Percentiles rank a stretch among this genome's conserved stretches.
phyloP scores from a whole-genome alignment of 2,888 invertebrate species.

The Trichogramma evanescens region DNA sequence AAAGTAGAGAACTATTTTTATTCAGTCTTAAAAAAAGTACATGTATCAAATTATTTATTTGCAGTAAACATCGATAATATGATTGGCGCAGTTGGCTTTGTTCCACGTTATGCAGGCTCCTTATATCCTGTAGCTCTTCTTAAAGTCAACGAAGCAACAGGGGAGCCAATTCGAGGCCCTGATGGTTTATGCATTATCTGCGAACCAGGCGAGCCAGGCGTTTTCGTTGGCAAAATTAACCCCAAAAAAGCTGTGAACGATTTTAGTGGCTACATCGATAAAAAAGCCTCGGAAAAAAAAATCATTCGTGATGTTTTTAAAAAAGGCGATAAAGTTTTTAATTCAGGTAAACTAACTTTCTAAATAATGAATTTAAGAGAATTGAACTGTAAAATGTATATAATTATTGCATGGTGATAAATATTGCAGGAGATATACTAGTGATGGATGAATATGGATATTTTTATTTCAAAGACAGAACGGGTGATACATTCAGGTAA shows the following conservation, averaged over 20 bases:
- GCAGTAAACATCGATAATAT: slow-evolving; percentile 85
- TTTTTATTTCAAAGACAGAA: slow-evolving; percentile 86
- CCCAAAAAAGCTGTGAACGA: slow-evolving; percentile 53
- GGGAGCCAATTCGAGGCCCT: slow-evolving; percentile 56
- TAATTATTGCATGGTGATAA: not conserved
- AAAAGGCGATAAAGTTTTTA: slow-evolving; percentile 83
- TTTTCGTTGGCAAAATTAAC: slow-evolving; percentile 70
- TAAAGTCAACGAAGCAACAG: slow-evolving; percentile 57
- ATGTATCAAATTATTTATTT: not conserved
- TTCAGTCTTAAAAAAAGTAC: not conserved
- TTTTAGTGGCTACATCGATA: slow-evolving; percentile 65
- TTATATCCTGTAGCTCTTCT: slow-evolving; percentile 65
- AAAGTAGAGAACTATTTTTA: not conserved
- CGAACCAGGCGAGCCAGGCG: slow-evolving; percentile 75
- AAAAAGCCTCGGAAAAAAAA: slow-evolving; percentile 78
- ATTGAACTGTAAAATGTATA: not conserved
- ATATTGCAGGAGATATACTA: slow-evolving; percentile 67
- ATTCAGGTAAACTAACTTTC: slow-evolving; percentile 53
- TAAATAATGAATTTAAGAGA: not conserved
- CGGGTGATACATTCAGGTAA: slow-evolving; percentile 71
- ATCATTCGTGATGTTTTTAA: slow-evolving; percentile 73
- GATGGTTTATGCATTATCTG: slow-evolving; percentile 71
- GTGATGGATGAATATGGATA: slow-evolving; percentile 89
- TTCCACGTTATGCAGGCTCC: slow-evolving; percentile 57
- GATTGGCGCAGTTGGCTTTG: slow-evolving; percentile 86